Conservation (phyloP, 2,113 vertebrate species). For the Tragelaphus imberbis region DNA sequence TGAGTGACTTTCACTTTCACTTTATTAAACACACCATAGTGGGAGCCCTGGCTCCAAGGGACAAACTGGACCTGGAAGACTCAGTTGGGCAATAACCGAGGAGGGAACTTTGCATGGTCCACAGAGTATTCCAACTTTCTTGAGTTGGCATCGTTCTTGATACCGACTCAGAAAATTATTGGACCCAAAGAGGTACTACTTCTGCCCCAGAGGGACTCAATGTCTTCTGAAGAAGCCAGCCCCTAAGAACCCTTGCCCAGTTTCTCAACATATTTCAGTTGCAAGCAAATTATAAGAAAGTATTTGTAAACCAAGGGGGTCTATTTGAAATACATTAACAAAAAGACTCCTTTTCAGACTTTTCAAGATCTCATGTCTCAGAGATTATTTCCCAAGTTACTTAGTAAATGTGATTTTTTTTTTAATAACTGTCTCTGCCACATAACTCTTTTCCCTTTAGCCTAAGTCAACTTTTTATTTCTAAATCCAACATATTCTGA, state of each 20-base stretch:
- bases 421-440: not conserved
- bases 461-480: not conserved
- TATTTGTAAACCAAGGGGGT: not conserved
- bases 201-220: not conserved
- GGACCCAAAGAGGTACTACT: not conserved
- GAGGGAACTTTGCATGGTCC: not conserved
- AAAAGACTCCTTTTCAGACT: not conserved
- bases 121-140: not conserved
- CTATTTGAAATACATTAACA: not conserved
- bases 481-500: not conserved
- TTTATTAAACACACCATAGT: not conserved
- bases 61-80: not conserved
- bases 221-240: not conserved
- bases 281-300: not conserved
- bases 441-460: conserved; percentile 8
- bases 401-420: not conserved
- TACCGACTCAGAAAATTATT: not conserved
- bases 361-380: not conserved
- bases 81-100: not conserved
- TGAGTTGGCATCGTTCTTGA: not conserved
- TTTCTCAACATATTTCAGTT: conserved; percentile 15
- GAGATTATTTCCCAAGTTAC: not conserved
- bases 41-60: not conserved
- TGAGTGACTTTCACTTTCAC: not conserved
- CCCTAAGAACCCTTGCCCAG: not conserved